Percentiles rank a stretch among this genome's conserved stretches.
These are phyloP conservation scores for Uria lomvia DNA, from an alignment of 2,113 vertebrate genomes.

Conservation along the genomic window DNA sequence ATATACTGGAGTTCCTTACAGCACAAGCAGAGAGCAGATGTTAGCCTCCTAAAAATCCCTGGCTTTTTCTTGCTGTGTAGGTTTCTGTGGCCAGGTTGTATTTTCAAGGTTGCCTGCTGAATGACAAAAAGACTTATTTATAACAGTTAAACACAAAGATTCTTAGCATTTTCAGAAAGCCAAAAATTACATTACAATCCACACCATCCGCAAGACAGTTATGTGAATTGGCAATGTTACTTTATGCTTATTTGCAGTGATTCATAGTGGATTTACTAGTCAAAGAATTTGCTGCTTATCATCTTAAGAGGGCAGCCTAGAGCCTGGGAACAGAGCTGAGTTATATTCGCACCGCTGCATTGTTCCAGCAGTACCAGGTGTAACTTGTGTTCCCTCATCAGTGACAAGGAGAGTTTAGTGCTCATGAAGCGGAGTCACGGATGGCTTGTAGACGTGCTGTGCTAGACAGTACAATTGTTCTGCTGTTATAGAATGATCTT, in stretches of 20 bases:
- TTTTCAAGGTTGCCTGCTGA: not conserved
- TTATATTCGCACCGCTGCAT: not conserved
- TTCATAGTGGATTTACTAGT: not conserved
- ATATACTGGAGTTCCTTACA: not conserved
- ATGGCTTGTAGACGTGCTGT: not conserved
- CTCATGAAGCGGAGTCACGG: not conserved
- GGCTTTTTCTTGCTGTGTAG: not conserved
- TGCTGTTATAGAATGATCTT: not conserved
- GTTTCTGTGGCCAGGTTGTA: not conserved
- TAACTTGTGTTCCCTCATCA: not conserved
- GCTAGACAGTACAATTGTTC: not conserved
- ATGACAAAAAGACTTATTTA: not conserved
- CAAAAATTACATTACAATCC: not conserved
- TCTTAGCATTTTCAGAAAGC: not conserved
- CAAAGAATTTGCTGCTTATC: not conserved
- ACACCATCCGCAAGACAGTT: not conserved
- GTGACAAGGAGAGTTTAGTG: not conserved
- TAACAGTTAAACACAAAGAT: not conserved
- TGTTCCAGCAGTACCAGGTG: not conserved
- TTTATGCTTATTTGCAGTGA: not conserved
- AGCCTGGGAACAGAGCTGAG: slow-evolving; percentile 14
- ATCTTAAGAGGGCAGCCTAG: slow-evolving; percentile 52
- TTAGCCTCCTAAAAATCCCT: not conserved
- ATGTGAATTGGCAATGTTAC: not conserved
- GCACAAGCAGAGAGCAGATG: not conserved